These are phyloP conservation scores for Nesogale talazaci DNA, from an alignment of 2,113 vertebrate species.

Conservation along the genomic window DNA sequence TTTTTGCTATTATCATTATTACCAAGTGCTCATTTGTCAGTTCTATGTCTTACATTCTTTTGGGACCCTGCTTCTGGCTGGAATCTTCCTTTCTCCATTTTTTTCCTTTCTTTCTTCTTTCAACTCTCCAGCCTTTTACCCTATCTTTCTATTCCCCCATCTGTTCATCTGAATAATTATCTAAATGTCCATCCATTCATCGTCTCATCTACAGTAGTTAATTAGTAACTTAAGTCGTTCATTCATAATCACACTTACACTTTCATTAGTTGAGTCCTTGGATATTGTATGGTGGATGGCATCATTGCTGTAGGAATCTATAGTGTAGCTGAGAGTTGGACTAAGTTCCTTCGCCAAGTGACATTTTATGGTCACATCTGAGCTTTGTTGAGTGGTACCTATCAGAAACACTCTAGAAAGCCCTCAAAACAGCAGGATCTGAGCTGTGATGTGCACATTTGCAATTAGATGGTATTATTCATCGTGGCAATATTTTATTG, in stretches of 20 bases:
- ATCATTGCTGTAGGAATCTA: not conserved
- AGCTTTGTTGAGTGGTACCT: conserved; percentile 11
- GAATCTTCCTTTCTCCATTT: not conserved
- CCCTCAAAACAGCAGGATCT: conserved; percentile 10
- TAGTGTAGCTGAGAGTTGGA: conserved; percentile 24
- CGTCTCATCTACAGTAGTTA: not conserved
- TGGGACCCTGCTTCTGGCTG: not conserved
- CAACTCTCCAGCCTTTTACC: not conserved
- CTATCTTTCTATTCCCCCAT: not conserved
- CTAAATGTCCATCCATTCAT: not conserved
- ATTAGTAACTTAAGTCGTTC: too few relatives aligned
- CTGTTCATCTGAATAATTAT: not conserved
- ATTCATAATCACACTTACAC: not conserved
- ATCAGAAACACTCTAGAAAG: conserved; percentile 35
- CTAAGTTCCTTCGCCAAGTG: not conserved
- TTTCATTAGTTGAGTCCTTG: not conserved
- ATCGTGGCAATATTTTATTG: conserved; percentile 75
- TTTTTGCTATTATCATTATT: not conserved
- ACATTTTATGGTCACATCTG: conserved; percentile 13
- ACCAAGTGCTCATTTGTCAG: conserved; percentile 5
- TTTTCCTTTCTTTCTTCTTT: not conserved
- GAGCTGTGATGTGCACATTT: conserved; percentile 49
- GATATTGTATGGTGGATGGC: not conserved
- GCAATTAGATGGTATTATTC: conserved; percentile 69
- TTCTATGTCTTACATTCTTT: not conserved